These are phyloP conservation scores for Aplysia californica DNA, from an alignment of 1,140 invertebrate genomes.

Conservation along the genomic window DNA sequence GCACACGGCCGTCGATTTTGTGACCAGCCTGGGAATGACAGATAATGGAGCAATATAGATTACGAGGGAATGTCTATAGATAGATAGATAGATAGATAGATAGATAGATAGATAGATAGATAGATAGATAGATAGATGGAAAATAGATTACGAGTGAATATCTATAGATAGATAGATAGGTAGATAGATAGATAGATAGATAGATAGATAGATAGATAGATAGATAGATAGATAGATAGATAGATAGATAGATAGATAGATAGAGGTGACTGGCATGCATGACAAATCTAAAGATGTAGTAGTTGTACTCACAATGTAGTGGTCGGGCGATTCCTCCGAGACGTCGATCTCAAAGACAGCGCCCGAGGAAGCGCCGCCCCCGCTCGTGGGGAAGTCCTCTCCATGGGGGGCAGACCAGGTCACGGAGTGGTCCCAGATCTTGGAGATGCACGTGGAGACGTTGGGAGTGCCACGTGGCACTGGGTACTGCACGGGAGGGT, in stretches of 20 bases:
- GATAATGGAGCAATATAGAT: too few species aligned
- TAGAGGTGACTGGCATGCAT: not conserved
- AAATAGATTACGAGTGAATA: too few species aligned
- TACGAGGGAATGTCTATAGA: too few species aligned
- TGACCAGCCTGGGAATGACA: constrained; percentile 77
- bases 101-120: not conserved
- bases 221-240: not conserved
- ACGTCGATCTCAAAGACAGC: constrained; percentile 73
- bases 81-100: too few species aligned
- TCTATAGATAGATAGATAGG: not conserved
- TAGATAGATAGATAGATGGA: not conserved
- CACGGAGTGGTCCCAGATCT: constrained; percentile 86
- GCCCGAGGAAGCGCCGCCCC: constrained; percentile 47
- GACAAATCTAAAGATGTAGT: not conserved
- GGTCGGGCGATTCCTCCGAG: constrained; percentile 75
- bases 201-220: not conserved
- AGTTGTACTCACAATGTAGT: constrained; percentile 70
- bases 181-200: not conserved
- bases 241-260: not conserved
- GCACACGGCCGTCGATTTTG: constrained; percentile 91
- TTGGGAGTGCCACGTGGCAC: constrained; percentile 91
- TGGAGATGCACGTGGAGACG: constrained; percentile 81
- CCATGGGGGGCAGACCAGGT: constrained; percentile 68
- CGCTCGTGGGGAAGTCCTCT: constrained; percentile 58
- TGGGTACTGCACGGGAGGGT: constrained; percentile 81